Conservation (phyloP, 1,140 invertebrate species). For the Drosophila triauraria region DNA sequence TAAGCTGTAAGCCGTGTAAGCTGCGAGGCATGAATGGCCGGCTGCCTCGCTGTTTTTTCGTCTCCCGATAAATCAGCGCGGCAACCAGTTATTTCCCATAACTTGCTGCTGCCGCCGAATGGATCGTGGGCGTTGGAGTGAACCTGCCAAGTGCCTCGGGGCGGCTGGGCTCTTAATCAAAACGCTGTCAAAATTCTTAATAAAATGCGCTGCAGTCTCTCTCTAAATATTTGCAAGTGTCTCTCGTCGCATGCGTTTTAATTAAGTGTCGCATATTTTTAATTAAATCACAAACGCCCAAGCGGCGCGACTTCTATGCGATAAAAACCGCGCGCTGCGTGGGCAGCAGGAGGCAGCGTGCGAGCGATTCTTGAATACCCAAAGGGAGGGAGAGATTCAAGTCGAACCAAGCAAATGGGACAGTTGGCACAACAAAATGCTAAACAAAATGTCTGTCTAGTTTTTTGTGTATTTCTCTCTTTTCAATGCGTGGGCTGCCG, state of each 20-base stretch:
- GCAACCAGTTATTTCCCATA: slow-evolving; percentile 62
- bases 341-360: slow-evolving; percentile 47
- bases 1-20: slow-evolving; percentile 44
- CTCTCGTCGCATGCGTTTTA: slow-evolving; percentile 71
- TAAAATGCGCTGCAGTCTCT: slow-evolving; percentile 58
- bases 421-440: slow-evolving; percentile 42
- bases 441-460: slow-evolving; percentile 42
- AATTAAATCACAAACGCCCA: slow-evolving; percentile 74
- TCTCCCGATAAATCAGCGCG: slow-evolving; percentile 41
- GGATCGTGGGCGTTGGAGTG: slow-evolving; percentile 40
- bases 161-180: slow-evolving; percentile 69
- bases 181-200: slow-evolving; percentile 79
- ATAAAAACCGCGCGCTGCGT: slow-evolving; percentile 57
- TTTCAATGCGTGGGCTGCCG: slow-evolving; percentile 40
- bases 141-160: slow-evolving; percentile 45
- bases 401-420: slow-evolving; percentile 6
- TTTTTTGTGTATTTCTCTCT: slow-evolving; percentile 8
- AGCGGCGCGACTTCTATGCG: slow-evolving; percentile 45
- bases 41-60: slow-evolving; percentile 26
- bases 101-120: slow-evolving; percentile 17
- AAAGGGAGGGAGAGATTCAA: slow-evolving; percentile 28
- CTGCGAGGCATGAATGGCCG: slow-evolving; percentile 55
- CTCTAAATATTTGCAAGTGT: slow-evolving; percentile 54
- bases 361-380: slow-evolving; percentile 6
- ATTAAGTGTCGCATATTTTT: slow-evolving; percentile 78